Evolutionary conservation across 2,113 vertebrate genomes (phyloP).

Genomic region (Galemys pyrenaicus): DNA sequence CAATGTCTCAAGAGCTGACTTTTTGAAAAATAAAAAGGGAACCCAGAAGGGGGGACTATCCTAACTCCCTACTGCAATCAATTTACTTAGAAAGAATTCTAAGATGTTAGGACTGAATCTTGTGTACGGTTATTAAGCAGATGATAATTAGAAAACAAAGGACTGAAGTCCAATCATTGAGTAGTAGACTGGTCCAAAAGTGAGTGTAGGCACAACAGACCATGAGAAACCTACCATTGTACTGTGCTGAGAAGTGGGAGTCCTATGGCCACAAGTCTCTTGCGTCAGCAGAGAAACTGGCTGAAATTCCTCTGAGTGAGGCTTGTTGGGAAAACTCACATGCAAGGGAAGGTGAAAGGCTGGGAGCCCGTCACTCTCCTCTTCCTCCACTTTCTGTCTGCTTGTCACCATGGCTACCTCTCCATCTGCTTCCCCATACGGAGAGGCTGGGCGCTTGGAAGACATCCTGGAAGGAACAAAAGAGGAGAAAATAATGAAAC

Average conservation of each 20-base stretch:
- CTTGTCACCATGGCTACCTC: conserved; percentile 99
- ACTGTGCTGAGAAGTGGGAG: conserved; percentile 92
- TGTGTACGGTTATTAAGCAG: conserved; percentile 52
- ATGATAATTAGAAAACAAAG: conserved; percentile 62
- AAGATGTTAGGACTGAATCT: not conserved
- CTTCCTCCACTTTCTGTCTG: conserved; percentile 99
- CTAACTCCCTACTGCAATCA: not conserved
- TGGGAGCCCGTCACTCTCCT: conserved; percentile 95
- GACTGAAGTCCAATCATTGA: conserved; percentile 72
- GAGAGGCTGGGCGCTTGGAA: conserved; percentile 99
- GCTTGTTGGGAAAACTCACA: conserved; percentile 97
- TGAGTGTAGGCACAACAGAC: conserved; percentile 81
- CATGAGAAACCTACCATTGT: conserved; percentile 89
- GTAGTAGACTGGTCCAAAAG: conserved; percentile 72
- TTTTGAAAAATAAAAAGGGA: not conserved
- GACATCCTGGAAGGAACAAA: conserved; percentile 99
- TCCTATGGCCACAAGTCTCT: conserved; percentile 92
- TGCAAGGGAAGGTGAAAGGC: conserved; percentile 99
- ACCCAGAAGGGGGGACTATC: not conserved
- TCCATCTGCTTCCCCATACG: conserved; percentile 99
- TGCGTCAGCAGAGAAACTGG: conserved; percentile 90
- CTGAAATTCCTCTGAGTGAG: conserved; percentile 93
- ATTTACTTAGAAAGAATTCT: not conserved
- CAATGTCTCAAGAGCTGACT: not conserved
- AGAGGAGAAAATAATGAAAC: conserved; percentile 92